Percentiles rank a stretch among this genome's conserved stretches.
These are phyloP conservation scores for Dugesia japonica DNA, from an alignment of 2,888 invertebrate species.

Conservation along the genomic window DNA sequence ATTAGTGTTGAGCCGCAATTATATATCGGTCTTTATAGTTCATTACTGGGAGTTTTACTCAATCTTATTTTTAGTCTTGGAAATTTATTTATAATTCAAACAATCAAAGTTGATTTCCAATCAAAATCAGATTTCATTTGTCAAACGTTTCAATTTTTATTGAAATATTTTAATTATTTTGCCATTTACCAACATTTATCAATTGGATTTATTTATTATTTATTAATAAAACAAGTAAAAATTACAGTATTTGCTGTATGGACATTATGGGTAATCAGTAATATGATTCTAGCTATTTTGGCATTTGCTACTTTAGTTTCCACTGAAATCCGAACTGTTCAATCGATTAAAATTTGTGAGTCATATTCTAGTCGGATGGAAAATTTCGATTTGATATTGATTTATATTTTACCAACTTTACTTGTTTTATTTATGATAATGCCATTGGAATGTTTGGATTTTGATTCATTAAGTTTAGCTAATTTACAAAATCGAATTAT, in stretches of 20 bases:
- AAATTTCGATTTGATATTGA: not conserved
- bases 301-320: not conserved
- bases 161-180: constrained; percentile 10
- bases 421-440: not conserved
- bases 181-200: not conserved
- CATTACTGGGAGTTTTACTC: not conserved
- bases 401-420: not conserved
- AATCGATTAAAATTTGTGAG: not conserved
- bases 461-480: not conserved
- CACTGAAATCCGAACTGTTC: not conserved
- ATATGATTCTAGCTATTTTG: not conserved
- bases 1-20: not conserved
- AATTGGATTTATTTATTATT: not conserved
- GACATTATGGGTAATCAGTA: not conserved
- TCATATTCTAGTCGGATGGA: not conserved
- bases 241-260: not conserved
- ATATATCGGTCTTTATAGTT: constrained; percentile 14
- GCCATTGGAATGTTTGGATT: constrained; percentile 9
- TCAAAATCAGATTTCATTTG: not conserved
- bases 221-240: not conserved
- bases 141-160: not conserved
- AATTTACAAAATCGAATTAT: not conserved
- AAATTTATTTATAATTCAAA: constrained; percentile 6
- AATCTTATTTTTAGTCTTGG: not conserved
- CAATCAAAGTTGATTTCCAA: not conserved